Conservation (phyloP, 2,888 invertebrate species). For the Hypsopygia costalis region DNA sequence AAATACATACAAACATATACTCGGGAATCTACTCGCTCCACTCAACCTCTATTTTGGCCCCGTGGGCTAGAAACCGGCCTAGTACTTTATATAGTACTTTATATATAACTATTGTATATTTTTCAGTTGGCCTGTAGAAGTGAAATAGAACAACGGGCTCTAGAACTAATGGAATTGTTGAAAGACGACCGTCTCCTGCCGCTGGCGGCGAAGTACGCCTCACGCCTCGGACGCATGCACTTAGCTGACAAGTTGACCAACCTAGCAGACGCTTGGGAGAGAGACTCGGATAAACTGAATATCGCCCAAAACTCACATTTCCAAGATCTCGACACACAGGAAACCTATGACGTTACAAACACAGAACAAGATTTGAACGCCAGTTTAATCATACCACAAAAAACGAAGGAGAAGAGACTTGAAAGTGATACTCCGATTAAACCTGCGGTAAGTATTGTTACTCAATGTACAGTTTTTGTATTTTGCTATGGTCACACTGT, state of each 20-base stretch:
- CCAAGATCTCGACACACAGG: conserved; percentile 57
- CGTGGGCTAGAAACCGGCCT: no score
- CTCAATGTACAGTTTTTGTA: neutral
- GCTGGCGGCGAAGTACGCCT: conserved; percentile 94
- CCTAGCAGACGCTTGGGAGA: conserved; percentile 72
- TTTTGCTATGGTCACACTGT: no score
- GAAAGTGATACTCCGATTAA: conserved; percentile 55
- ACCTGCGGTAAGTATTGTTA: conserved; percentile 69
- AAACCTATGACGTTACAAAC: conserved; percentile 59
- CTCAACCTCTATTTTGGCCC: no score
- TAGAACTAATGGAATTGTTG: conserved; percentile 92
- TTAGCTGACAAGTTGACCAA: conserved; percentile 88
- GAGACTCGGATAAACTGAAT: conserved; percentile 46
- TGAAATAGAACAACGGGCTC: conserved; percentile 91
- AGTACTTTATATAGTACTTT: no score
- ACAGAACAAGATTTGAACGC: conserved; percentile 55
- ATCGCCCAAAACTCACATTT: conserved; percentile 55
- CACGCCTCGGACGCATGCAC: conserved; percentile 86
- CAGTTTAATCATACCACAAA: conserved; percentile 68
- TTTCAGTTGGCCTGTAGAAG: conserved; percentile 89
- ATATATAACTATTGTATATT: no score
- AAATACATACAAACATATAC: no score
- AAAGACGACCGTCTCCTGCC: conserved; percentile 88
- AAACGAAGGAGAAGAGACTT: conserved; percentile 49
- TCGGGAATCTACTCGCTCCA: no score